Base-by-base conservation (phyloP, 1,140 invertebrate genomes). In the Pseudomyrmex pallidus region DNA sequence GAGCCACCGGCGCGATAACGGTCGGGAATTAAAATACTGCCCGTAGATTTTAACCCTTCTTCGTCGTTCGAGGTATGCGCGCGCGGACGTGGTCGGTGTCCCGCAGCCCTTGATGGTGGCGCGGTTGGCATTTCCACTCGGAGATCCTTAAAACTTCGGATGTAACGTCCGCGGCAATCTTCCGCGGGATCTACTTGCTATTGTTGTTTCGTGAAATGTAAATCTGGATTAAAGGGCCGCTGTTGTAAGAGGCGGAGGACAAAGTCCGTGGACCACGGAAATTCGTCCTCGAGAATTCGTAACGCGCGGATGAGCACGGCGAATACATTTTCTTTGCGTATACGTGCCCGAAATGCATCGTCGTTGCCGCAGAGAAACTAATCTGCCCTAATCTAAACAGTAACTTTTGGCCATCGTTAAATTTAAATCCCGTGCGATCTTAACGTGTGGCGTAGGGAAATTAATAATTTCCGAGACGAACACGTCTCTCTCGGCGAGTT, bases 1-100 rank as follows among this genome's bases (percentile, higher is more conserved):
- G 90, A 91, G 92, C 91, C 89, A 91, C 86, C 78, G 78, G 83
- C 87, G 88, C 92, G 93, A 94, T 94, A 94, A 93, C 93, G 92
- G 90, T 92, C 90, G 89, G 91, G 89, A 93, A 94, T 94, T 93
- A 94, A 94, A 94, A 94, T 94, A 94, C 92, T 92, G 90, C 90
- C 93, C 93, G 85, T 90, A 91, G 91, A 74, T 89, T 91, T 86
- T 87, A 89, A 90, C 88, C 88, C 87, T 89, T 89, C 87, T 91
- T 91, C 90, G 86, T 91, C 64, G 67, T 86, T 87, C 78, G 74
- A 74, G 70, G 77, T 20, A 54, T n/a, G 52, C 25, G 76, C 59
- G 56, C 54, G 67, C 52, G 72, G 44, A 74, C n/a, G 25, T 56
- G 50, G 50, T 12, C 59, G 35, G 72, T 63, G 82, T 80, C 54